Evolutionary conservation across 2,113 vertebrate genomes (phyloP), one percentile per base, ranked within the genome.

Genomic region (Petaurus breviceps): DNA sequence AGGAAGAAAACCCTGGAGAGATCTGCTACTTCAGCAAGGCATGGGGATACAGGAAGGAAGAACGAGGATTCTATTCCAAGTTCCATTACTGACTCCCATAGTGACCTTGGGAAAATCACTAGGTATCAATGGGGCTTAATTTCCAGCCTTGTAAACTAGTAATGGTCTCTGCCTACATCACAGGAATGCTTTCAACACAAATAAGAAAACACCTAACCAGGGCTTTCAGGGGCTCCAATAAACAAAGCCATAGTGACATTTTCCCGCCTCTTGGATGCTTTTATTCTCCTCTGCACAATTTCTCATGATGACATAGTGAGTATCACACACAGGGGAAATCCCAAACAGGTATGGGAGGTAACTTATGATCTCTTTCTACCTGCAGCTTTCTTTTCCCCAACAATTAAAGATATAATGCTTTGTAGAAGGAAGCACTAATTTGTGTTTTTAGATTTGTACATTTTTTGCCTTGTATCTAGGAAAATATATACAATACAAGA

Each of bases 291-390:
- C 26, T 43, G 89, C 92, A 84, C n/a, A 90, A 57, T 89, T 91
- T 91, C 55, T 49, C 54, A 54, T 90, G 43, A 25, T 28, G 92
- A 96, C 92, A 51, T 94, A 93, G 92, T 6, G 26, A 96, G 91
- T 91, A 52, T 84, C 50, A 3, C 51, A 25, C 43, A 92, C 46
- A 0, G 5, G 89, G n/a, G 26, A 94, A 51, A 68, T 52, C 50
- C 90, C 52, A 96, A 52, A 19, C 10, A 14, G 43, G 37, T 51
- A 47, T 57, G 90, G 23, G 6, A 22, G 92, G 47, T 28, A 90
- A 61, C 46, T 92, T 92, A 77, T 94, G 28, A 57, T 51, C 51
- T 61, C 14, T 94, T 52, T 49, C 37, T 12, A 53, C 68, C n/a
- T 50, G 7, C 3, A 49, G 24, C 9, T 49, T 61, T 52, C 84